Conservation (phyloP, 2,888 invertebrate genomes). For the Stenurella melanura region DNA sequence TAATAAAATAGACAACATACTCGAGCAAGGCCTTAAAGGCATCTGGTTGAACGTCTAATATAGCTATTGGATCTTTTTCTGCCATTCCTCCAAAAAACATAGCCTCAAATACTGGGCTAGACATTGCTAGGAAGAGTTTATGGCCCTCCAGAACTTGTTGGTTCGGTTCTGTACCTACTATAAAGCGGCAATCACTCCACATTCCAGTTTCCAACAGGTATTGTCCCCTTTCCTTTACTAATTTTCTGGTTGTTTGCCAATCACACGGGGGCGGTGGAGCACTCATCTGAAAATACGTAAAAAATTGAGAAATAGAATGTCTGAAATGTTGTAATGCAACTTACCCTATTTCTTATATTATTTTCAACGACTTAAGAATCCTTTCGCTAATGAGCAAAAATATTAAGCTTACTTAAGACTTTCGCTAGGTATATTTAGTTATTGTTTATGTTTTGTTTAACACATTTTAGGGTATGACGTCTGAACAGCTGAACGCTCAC, state of each 20-base stretch:
- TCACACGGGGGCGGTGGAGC: constrained; percentile 76
- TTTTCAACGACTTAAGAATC: not conserved
- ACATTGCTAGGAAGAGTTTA: constrained; percentile 88
- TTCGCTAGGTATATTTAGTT: not conserved
- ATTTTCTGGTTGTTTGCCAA: constrained; percentile 85
- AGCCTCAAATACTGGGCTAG: constrained; percentile 91
- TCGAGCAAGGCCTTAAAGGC: constrained; percentile 88
- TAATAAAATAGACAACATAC: constrained; percentile 67
- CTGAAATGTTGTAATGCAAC: not conserved
- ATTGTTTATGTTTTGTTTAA: constrained; percentile 27
- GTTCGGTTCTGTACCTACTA: constrained; percentile 86
- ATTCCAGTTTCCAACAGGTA: constrained; percentile 86
- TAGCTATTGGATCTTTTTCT: constrained; percentile 85
- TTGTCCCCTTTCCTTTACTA: constrained; percentile 83
- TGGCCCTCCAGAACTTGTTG: constrained; percentile 85
- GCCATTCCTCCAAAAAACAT: constrained; percentile 92
- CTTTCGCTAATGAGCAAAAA: not conserved
- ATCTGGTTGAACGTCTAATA: constrained; percentile 89
- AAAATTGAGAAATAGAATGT: not conserved
- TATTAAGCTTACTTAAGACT: not conserved
- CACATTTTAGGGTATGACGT: constrained; percentile 14
- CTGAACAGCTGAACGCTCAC: not conserved
- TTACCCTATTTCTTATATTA: not conserved
- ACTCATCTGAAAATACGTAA: constrained; percentile 71
- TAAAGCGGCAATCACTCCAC: constrained; percentile 89